These are phyloP conservation scores for Heliconius ethilla DNA, from an alignment of 2,888 invertebrate species.

Conservation along the genomic window DNA sequence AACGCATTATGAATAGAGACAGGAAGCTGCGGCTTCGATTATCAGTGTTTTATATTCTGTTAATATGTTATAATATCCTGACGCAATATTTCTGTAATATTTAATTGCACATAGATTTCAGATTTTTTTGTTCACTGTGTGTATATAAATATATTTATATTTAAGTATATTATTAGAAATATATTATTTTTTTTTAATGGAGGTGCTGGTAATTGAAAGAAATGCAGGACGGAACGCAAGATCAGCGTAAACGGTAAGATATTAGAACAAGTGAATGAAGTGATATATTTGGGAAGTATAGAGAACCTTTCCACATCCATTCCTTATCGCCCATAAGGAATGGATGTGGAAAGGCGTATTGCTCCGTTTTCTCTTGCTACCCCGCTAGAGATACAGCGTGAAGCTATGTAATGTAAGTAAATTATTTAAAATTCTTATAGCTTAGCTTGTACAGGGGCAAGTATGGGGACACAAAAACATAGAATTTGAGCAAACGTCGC, in stretches of 20 bases:
- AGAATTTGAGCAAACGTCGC: slow-evolving; percentile 50
- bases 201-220: too few relatives aligned
- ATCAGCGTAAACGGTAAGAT: too few relatives aligned
- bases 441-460: not conserved
- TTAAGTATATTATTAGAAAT: too few relatives aligned
- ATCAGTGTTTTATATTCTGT: slow-evolving; percentile 47
- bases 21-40: slow-evolving; percentile 62
- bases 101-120: slow-evolving; percentile 3
- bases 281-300: too few relatives aligned
- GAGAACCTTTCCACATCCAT: too few relatives aligned
- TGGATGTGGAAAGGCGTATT: too few relatives aligned
- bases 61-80: slow-evolving; percentile 45
- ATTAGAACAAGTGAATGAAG: too few relatives aligned
- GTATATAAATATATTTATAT: not conserved
- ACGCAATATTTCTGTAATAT: slow-evolving; percentile 34
- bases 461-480: slow-evolving; percentile 1
- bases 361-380: too few relatives aligned
- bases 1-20: slow-evolving; percentile 51
- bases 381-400: too few relatives aligned
- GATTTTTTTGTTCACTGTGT: not conserved
- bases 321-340: too few relatives aligned
- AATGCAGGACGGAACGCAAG: too few relatives aligned
- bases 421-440: not conserved
- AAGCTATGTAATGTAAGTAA: not conserved
- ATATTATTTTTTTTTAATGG: too few relatives aligned